Evolutionary conservation across 2,797 vertebrate species (phyloP).

Genomic region (Prunella strophiata): DNA sequence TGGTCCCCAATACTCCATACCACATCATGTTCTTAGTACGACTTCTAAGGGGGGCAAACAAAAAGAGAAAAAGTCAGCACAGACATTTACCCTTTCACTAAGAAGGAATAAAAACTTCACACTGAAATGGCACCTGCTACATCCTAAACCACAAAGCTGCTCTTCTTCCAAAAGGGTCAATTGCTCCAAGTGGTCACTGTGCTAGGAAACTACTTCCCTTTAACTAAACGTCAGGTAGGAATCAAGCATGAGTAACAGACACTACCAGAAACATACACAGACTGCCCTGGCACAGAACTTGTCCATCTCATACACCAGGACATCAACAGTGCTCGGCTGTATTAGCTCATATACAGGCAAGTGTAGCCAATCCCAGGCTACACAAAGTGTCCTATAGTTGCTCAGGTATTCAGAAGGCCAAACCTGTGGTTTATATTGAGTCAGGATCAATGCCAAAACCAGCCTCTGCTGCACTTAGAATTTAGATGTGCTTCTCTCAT

Average conservation of each 20-base stretch:
- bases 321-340: background rate
- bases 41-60: slow-evolving; percentile 77
- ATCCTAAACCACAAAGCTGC: background rate
- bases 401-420: background rate
- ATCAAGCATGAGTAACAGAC: background rate
- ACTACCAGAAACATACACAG: background rate
- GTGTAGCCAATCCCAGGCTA: background rate
- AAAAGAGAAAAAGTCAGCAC: background rate
- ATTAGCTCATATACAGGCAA: background rate
- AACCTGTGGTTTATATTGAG: background rate
- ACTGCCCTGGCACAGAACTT: background rate
- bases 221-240: background rate
- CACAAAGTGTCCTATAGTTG: background rate
- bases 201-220: background rate
- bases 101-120: background rate
- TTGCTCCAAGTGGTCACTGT: background rate
- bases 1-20: slow-evolving; percentile 95
- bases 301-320: background rate
- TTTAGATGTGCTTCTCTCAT: background rate
- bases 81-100: background rate
- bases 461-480: background rate
- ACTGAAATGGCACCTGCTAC: background rate
- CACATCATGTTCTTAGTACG: slow-evolving; percentile 99
- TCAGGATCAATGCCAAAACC: background rate
- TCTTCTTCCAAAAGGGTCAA: background rate